Base-by-base conservation (phyloP, 2,888 invertebrate genomes). In the Gari tellinella region DNA sequence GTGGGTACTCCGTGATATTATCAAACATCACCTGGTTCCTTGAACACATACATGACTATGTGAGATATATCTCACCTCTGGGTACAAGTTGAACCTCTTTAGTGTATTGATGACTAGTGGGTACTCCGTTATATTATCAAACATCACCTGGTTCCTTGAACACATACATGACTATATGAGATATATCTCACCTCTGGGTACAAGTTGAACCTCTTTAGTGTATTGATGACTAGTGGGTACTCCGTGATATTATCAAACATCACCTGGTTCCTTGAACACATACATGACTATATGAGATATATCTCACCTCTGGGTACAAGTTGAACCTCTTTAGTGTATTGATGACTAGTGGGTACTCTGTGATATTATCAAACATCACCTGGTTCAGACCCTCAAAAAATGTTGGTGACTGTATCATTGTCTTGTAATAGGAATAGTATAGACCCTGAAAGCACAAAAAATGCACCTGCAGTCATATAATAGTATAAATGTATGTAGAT, bases 351-450 rank as follows among this genome's bases (percentile, higher is more conserved):
- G 97, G 97, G 90, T 95, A 95, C 90, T 97, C 96, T 0, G 97
- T 96, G 23, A 95, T 92, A 82, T 95, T 95, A 87, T 97, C 96
- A 73, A 94, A 94, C 90, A 94, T 94, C 37, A 94, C 89, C 45
- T 83, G 93, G 0, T 94, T 89, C 53, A 96, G 92, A 0, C 96
- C 96, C 0, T 94, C 90, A 86, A 92, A 81, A 91, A 95, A 92
- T 85, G 94, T 91, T 19, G 94, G 92, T 72, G 96, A 93, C 74
- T 95, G 94, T 0, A 95, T 94, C 52, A 97, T 93, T 0, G 95
- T 95, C 89, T 97, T 97, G 92, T 95, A 97, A 91, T 96, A 97
- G 0, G 96, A 96, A 90, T 96, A 97, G 90, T 97, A 97, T 85
- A 97, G 94, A 0, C 97, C 95, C 94, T 95, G 91, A 41, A 93